A percentile compares a stretch with the other conserved stretches of the same genome.
Conservation (phyloP, 2,888 invertebrate genomes). For the Aphodius granarius region DNA sequence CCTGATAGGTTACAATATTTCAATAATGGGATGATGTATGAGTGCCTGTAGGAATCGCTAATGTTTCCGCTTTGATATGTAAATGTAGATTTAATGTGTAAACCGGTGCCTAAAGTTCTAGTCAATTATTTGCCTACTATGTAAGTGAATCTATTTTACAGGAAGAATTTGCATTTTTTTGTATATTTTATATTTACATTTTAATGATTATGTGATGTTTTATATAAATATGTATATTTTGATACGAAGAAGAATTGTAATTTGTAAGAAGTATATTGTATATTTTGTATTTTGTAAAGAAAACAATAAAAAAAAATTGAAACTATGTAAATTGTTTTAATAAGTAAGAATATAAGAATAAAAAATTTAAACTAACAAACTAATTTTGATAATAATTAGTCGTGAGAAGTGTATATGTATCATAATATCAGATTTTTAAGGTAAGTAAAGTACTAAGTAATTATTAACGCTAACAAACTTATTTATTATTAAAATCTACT, state of each 20-base stretch:
- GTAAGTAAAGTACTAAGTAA: too few relatives aligned
- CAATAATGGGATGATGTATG: conserved; percentile 41
- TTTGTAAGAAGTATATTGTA: background rate
- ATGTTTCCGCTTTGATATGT: conserved; percentile 18
- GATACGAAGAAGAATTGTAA: background rate
- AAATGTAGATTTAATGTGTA: background rate
- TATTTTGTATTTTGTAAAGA: background rate
- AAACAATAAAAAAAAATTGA: background rate
- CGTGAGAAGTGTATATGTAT: too few relatives aligned
- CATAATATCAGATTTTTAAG: too few relatives aligned
- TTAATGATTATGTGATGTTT: background rate
- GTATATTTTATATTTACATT: background rate
- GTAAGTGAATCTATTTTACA: background rate
- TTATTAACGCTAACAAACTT: too few relatives aligned
- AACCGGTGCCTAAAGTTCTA: conserved; percentile 7
- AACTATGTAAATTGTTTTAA: background rate
- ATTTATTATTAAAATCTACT: too few relatives aligned
- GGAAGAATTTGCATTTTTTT: background rate
- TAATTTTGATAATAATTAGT: too few relatives aligned
- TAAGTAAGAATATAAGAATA: too few relatives aligned
- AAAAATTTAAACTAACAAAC: too few relatives aligned
- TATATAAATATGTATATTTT: background rate
- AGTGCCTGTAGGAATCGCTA: conserved; percentile 38
- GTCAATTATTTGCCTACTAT: background rate
- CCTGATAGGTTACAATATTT: conserved; percentile 35